Conservation (phyloP, 2,113 vertebrate species). For the Sebastes fasciatus region DNA sequence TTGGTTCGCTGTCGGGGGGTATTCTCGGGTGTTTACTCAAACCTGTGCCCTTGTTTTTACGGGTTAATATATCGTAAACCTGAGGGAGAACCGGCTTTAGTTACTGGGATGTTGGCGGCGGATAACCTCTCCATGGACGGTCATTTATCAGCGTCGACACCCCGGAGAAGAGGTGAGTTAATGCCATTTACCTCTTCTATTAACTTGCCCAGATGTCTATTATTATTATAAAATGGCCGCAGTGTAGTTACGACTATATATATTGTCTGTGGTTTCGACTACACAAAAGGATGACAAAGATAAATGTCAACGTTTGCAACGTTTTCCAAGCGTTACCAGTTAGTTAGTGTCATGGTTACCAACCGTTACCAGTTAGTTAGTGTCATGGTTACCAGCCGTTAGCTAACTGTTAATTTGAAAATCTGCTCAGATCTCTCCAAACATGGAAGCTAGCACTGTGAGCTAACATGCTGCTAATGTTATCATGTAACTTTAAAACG, state of each 20-base stretch:
- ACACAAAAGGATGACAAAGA: background rate
- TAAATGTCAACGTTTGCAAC: background rate
- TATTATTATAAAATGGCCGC: background rate
- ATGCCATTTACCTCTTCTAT: rapidly evolving
- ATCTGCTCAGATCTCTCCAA: no score
- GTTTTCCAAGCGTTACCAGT: background rate
- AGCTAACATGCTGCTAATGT: no score
- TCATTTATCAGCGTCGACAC: constrained; percentile 77
- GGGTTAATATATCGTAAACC: constrained; percentile 12
- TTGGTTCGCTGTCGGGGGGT: background rate
- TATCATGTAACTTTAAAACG: no score
- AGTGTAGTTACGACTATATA: no score
- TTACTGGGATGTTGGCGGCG: constrained; percentile 81
- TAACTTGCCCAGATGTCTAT: no score
- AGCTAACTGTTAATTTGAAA: no score
- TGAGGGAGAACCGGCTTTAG: constrained; percentile 48
- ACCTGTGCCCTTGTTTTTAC: background rate
- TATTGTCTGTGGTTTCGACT: no score
- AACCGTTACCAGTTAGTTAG: no score
- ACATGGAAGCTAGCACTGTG: no score
- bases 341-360: background rate
- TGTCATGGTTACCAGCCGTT: no score
- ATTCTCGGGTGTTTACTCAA: background rate
- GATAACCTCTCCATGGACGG: constrained; percentile 77
- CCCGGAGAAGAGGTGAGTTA: constrained; percentile 75